Conservation (phyloP, 2,797 vertebrate species). For the Paguma larvata region DNA sequence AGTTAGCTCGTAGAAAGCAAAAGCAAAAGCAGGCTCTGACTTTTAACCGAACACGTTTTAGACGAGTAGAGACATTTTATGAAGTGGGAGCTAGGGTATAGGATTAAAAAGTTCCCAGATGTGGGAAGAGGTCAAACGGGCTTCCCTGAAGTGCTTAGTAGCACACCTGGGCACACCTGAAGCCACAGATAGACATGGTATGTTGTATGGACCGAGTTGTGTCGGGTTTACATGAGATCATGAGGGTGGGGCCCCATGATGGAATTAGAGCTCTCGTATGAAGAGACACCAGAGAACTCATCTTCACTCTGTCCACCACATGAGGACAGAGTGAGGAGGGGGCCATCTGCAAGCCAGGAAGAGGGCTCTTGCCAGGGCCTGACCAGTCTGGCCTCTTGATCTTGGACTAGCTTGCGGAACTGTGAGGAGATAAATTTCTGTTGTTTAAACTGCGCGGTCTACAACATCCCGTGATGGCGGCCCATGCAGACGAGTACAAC, state of each 20-base stretch:
- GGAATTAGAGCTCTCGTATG: not conserved
- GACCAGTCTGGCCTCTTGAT: too few species aligned
- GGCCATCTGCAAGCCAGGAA: not conserved
- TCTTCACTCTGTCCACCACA: rapidly evolving
- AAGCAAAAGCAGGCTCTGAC: not conserved
- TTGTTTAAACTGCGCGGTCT: not conserved
- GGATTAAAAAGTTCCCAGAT: not conserved
- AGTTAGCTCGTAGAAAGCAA: not conserved
- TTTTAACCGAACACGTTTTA: not conserved
- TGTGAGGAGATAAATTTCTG: not conserved
- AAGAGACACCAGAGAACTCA: not conserved
- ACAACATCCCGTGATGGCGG: not conserved
- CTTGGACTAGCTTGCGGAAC: not conserved
- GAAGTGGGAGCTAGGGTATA: not conserved
- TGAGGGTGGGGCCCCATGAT: not conserved
- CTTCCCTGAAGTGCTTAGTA: rapidly evolving
- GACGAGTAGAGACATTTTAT: not conserved
- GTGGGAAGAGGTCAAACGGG: not conserved
- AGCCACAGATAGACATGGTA: too few species aligned
- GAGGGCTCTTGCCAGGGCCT: rapidly evolving
- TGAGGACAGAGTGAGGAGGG: not conserved
- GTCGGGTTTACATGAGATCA: not conserved
- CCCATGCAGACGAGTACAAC: not conserved
- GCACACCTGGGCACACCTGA: not conserved
- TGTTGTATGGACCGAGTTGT: rapidly evolving